Percentiles rank a stretch among this genome's conserved stretches.
These are phyloP conservation scores for Bubalus kerabau DNA, from an alignment of 2,113 vertebrate species.

Conservation along the genomic window DNA sequence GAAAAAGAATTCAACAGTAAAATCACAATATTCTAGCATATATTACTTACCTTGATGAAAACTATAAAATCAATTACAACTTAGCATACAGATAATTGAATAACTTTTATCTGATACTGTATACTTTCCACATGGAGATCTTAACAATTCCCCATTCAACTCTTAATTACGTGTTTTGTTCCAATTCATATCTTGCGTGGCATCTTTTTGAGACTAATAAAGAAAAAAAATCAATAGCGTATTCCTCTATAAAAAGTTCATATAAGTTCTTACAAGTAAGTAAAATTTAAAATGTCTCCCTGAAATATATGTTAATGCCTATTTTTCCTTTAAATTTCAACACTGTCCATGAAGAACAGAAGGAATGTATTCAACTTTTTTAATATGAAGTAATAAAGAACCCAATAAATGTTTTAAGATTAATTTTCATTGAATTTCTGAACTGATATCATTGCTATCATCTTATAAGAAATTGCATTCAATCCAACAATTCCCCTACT, in stretches of 20 bases:
- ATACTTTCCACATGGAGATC: background rate
- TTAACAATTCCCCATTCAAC: background rate
- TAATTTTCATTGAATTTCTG: background rate
- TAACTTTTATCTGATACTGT: background rate
- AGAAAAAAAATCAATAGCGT: background rate
- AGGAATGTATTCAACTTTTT: background rate
- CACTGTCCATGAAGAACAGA: background rate
- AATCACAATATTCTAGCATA: background rate
- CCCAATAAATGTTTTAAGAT: background rate
- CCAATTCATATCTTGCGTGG: background rate
- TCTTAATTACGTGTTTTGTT: background rate
- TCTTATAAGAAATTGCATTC: background rate
- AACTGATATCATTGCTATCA: background rate
- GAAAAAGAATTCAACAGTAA: background rate
- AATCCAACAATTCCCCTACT: background rate
- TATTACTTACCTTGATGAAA: background rate
- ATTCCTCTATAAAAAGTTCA: background rate
- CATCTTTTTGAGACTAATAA: background rate
- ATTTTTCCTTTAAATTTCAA: background rate
- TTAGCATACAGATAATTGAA: background rate
- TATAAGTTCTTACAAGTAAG: background rate
- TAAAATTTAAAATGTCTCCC: background rate
- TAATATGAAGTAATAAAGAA: background rate
- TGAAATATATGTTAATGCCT: background rate
- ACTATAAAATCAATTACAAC: background rate